phyloP scores from a whole-genome alignment of 2,797 vertebrate species.

The Phrynocephalus vlangalii region DNA sequence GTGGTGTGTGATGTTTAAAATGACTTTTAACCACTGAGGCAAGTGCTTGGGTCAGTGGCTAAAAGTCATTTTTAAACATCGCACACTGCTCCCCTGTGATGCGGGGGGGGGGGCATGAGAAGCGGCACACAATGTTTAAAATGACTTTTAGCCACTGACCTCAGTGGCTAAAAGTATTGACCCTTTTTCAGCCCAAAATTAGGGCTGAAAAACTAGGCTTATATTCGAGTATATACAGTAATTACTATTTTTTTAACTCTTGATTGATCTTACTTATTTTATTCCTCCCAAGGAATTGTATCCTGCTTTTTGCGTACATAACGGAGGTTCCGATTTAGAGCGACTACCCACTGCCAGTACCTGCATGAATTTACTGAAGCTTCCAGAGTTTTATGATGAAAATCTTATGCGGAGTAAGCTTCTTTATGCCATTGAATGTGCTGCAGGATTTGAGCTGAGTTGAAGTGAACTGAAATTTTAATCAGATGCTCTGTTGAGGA shows the following conservation, averaged over 20 bases:
- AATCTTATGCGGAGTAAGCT: conserved; percentile 95
- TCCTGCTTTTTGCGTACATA: conserved; percentile 98
- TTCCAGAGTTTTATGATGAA: conserved; percentile 95
- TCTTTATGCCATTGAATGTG: conserved; percentile 96
- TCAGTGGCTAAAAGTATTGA: too few relatives aligned
- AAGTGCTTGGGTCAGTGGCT: too few relatives aligned
- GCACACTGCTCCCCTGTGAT: too few relatives aligned
- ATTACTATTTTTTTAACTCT: conserved; percentile 7
- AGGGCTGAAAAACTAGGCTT: too few relatives aligned
- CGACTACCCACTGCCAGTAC: conserved; percentile 97
- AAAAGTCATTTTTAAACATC: too few relatives aligned
- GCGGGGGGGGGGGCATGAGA: too few relatives aligned
- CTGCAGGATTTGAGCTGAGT: conserved; percentile 97
- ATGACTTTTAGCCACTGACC: too few relatives aligned
- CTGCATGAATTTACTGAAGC: conserved; percentile 99
- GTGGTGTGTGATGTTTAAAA: too few relatives aligned
- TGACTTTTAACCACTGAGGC: too few relatives aligned
- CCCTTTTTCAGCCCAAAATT: too few relatives aligned
- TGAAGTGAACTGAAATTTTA: conserved; percentile 76
- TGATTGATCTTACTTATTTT: background rate
- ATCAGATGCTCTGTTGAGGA: conserved; percentile 60
- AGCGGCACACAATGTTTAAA: too few relatives aligned
- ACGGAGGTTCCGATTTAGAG: conserved; percentile 94
- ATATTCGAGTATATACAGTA: background rate
- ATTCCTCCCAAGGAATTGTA: conserved; percentile 88